Percentiles rank a stretch among this genome's conserved stretches.
phyloP scores from a whole-genome alignment of 2,888 invertebrate species.

The Neoitamus cyanurus region DNA sequence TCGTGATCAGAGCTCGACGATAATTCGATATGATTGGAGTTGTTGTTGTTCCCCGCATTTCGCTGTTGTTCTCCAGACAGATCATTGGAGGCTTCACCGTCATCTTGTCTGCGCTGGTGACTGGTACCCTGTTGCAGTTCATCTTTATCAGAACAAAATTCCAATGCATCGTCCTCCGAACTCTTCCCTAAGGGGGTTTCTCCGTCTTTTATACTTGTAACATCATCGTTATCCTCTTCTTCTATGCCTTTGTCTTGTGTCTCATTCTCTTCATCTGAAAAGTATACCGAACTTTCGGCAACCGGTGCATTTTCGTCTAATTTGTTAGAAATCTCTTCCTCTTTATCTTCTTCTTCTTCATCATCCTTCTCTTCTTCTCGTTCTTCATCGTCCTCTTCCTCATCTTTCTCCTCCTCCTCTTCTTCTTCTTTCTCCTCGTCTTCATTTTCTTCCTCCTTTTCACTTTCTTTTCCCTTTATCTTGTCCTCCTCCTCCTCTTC shows the following conservation, averaged over 20 bases:
- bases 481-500: not conserved
- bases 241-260: not conserved
- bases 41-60: not conserved
- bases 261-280: not conserved
- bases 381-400: not conserved
- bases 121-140: not conserved
- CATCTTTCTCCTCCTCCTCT: not conserved
- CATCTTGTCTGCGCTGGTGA: not conserved
- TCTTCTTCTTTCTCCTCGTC: not conserved
- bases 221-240: not conserved
- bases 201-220: not conserved
- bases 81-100: not conserved
- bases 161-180: not conserved
- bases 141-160: not conserved
- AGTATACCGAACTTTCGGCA: not conserved
- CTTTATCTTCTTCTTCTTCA: not conserved
- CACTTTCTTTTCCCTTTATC: not conserved
- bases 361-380: not conserved
- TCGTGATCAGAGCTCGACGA: not conserved
- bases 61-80: not conserved
- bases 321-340: not conserved
- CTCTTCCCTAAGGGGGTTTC: not conserved
- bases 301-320: not conserved
- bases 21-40: not conserved
- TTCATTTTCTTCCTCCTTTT: not conserved